These are phyloP conservation scores for Euclidia mi DNA, from an alignment of 2,888 invertebrate species.

Conservation along the genomic window DNA sequence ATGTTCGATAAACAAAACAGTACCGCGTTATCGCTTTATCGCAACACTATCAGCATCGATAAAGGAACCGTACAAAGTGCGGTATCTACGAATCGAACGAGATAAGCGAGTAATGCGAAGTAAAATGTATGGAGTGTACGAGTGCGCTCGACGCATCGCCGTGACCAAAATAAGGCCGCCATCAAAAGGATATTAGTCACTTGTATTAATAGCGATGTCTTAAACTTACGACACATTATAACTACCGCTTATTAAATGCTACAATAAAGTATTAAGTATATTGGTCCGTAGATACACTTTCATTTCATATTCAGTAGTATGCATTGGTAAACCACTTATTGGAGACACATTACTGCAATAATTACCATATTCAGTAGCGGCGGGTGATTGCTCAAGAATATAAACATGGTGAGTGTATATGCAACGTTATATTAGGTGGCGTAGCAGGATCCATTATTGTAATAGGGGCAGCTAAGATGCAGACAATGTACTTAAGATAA, in stretches of 20 bases:
- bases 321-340: constrained; percentile 2
- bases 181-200: constrained; percentile 27
- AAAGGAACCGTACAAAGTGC: constrained; percentile 65
- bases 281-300: background rate
- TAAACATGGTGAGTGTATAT: constrained; percentile 7
- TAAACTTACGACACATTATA: background rate
- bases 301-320: constrained; percentile 28
- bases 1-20: constrained; percentile 62
- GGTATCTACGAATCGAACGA: constrained; percentile 60
- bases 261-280: background rate
- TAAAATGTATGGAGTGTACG: constrained; percentile 29
- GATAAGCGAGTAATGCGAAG: constrained; percentile 55
- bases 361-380: constrained; percentile 45
- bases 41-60: constrained; percentile 66
- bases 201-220: constrained; percentile 26
- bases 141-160: constrained; percentile 26
- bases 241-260: no score
- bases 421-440: constrained; percentile 3
- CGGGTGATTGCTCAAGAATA: constrained; percentile 35
- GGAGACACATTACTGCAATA: constrained; percentile 34
- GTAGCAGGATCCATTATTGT: constrained; percentile 62
- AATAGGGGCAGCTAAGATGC: constrained; percentile 74
- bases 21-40: constrained; percentile 65
- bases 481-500: constrained; percentile 76
- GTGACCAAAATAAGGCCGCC: constrained; percentile 33